These are phyloP conservation scores for Hippasteria phrygiana DNA, from an alignment of 53 echinoderm and acorn worm genomes.

Conservation along the genomic window DNA sequence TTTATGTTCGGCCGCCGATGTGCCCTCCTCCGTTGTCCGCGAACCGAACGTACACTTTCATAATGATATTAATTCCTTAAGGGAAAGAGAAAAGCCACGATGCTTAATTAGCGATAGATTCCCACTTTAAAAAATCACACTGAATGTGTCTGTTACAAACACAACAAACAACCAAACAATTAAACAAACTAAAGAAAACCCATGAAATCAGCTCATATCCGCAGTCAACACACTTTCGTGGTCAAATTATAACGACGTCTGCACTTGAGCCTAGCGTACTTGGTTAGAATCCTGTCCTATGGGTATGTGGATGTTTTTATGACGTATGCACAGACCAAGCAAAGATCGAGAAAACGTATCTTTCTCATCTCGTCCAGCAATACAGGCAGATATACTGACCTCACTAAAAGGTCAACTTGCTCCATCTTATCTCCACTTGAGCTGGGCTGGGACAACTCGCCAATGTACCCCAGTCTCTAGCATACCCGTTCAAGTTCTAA, in stretches of 20 bases:
- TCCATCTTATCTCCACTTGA: not conserved
- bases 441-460: not conserved
- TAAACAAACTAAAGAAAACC: too few relatives aligned
- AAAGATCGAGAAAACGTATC: not conserved
- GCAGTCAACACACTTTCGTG: too few relatives aligned
- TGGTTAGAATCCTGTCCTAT: not conserved
- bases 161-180: too few relatives aligned
- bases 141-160: too few relatives aligned
- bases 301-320: not conserved
- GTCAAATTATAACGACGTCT: not conserved
- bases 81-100: too few relatives aligned
- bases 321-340: not conserved
- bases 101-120: too few relatives aligned
- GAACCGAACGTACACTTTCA: not conserved
- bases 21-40: too few relatives aligned
- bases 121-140: too few relatives aligned
- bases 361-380: not conserved
- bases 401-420: constrained; percentile 19
- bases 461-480: not conserved
- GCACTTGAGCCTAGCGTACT: not conserved
- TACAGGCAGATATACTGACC: constrained; percentile 12
- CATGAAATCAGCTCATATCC: too few relatives aligned
- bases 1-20: too few relatives aligned
- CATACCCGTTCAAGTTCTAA: not conserved
- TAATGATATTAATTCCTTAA: too few relatives aligned